A percentile compares a stretch with the other conserved stretches of the same genome.
These are phyloP conservation scores for Gobionotothen gibberifrons DNA, from an alignment of 2,797 vertebrate genomes.

Conservation along the genomic window DNA sequence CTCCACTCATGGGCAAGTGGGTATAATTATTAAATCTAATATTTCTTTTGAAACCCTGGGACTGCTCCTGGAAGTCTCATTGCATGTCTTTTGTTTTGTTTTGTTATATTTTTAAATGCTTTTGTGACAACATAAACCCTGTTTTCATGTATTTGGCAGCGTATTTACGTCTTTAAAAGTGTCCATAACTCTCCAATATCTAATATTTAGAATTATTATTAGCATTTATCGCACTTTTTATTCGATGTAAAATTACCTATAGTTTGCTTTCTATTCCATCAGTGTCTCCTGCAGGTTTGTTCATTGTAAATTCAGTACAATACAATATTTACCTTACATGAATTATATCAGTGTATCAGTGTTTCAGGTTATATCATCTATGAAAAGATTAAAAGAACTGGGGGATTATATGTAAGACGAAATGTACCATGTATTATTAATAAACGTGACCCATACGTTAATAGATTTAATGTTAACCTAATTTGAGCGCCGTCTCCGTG, in stretches of 20 bases:
- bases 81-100: neutral
- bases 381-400: too few species aligned
- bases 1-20: slow-evolving; percentile 29
- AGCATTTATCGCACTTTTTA: neutral
- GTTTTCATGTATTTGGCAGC: slow-evolving; percentile 59
- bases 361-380: neutral
- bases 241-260: neutral
- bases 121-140: slow-evolving; percentile 64
- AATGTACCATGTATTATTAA: too few species aligned
- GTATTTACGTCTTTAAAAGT: slow-evolving; percentile 54
- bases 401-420: too few species aligned
- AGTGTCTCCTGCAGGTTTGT: neutral
- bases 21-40: slow-evolving; percentile 29
- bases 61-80: neutral
- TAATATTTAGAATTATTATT: neutral
- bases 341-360: neutral
- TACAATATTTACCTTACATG: neutral
- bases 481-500: neutral
- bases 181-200: slow-evolving; percentile 34
- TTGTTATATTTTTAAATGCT: slow-evolving; percentile 50
- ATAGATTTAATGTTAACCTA: too few species aligned
- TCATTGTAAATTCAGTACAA: neutral
- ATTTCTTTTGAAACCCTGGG: slow-evolving; percentile 22
- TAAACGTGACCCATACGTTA: too few species aligned
- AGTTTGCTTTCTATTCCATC: neutral